Conservation (phyloP, 1,140 invertebrate genomes). For the Leucophenga varia region DNA sequence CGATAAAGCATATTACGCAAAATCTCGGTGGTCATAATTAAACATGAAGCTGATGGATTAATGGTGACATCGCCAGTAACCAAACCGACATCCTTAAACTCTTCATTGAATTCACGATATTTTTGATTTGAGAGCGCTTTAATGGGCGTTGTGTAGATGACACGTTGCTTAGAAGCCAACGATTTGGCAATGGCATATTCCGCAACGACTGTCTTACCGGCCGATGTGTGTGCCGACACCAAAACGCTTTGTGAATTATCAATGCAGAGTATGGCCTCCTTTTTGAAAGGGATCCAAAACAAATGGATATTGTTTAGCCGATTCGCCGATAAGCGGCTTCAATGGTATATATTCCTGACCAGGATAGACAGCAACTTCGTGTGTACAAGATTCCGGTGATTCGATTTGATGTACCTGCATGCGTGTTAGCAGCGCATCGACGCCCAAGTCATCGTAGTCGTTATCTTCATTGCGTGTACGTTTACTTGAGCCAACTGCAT, state of each 20-base stretch:
- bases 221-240: slow-evolving; percentile 99
- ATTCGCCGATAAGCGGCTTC: slow-evolving; percentile 62
- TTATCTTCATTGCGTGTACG: slow-evolving; percentile 21
- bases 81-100: slow-evolving; percentile 97
- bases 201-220: slow-evolving; percentile 98
- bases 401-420: slow-evolving; percentile 86
- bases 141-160: slow-evolving; percentile 99
- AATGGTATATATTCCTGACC: slow-evolving; percentile 80
- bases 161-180: slow-evolving; percentile 75
- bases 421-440: slow-evolving; percentile 58
- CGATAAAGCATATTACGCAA: slow-evolving; percentile 97
- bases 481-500: background rate
- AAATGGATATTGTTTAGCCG: slow-evolving; percentile 93
- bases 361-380: slow-evolving; percentile 90
- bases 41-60: slow-evolving; percentile 93
- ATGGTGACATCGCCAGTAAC: slow-evolving; percentile 99
- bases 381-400: slow-evolving; percentile 84
- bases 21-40: slow-evolving; percentile 99
- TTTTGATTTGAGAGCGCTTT: slow-evolving; percentile 99
- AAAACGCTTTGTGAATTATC: slow-evolving; percentile 98
- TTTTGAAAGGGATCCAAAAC: slow-evolving; percentile 97
- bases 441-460: slow-evolving; percentile 56
- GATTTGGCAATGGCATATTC: slow-evolving; percentile 77
- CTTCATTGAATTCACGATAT: slow-evolving; percentile 96
- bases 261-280: slow-evolving; percentile 95